Evolutionary conservation across 2,888 invertebrate genomes (phyloP).

Genomic region (Tribolium freemani): DNA sequence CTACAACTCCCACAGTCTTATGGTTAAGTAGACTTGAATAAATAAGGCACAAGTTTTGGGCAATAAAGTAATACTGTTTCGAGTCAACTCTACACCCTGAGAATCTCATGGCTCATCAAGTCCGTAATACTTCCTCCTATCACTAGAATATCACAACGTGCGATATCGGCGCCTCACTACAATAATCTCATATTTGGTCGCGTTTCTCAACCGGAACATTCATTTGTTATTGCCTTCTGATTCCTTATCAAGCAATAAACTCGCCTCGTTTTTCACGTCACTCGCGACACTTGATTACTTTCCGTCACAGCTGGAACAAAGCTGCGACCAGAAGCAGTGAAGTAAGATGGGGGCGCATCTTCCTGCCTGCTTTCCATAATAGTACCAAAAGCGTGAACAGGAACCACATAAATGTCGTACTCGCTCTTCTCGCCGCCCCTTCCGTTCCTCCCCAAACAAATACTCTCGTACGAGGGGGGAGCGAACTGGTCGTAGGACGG

Average conservation of each 20-base stretch:
- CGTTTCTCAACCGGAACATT: constrained; percentile 4
- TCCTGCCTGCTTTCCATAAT: constrained; percentile 54
- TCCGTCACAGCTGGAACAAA: constrained; percentile 2
- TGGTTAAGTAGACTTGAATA: neutral
- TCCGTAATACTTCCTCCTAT: constrained; percentile 5
- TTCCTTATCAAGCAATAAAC: constrained; percentile 22
- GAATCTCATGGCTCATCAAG: constrained; percentile 3
- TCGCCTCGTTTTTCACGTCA: constrained; percentile 19
- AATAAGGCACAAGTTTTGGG: constrained; percentile 19
- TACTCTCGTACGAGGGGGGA: constrained; percentile 71
- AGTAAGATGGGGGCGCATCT: constrained; percentile 56
- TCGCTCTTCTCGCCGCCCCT: constrained; percentile 64
- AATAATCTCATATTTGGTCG: constrained; percentile 12
- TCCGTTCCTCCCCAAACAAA: constrained; percentile 55
- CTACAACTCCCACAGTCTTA: constrained; percentile 24
- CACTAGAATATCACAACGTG: constrained; percentile 23
- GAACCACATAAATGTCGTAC: constrained; percentile 69
- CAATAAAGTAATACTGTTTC: constrained; percentile 17
- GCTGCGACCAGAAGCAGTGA: constrained; percentile 19
- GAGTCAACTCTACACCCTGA: constrained; percentile 21
- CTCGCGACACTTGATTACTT: constrained; percentile 7
- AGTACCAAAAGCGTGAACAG: constrained; percentile 65
- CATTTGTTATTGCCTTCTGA: constrained; percentile 1
- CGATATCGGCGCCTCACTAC: constrained; percentile 1
- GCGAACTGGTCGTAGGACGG: constrained; percentile 73